These are phyloP conservation scores for Psylliodes chrysocephalus DNA, from an alignment of 2,888 invertebrate species.

Conservation along the genomic window DNA sequence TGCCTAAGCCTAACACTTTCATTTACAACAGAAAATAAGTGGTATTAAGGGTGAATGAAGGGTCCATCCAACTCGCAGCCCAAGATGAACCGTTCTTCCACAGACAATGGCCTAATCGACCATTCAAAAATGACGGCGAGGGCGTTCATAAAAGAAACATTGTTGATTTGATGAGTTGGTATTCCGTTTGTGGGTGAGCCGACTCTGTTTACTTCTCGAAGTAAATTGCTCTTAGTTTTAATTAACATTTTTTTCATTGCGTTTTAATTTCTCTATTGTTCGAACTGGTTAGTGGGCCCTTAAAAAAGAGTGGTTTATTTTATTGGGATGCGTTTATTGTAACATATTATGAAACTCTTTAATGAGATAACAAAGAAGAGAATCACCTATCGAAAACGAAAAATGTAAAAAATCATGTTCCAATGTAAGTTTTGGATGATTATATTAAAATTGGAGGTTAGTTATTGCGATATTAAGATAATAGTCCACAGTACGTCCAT, in stretches of 20 bases:
- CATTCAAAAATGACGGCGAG: conserved; percentile 39
- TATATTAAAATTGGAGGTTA: too few species aligned
- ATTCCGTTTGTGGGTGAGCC: conserved; percentile 39
- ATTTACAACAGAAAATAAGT: conserved; percentile 16
- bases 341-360: too few species aligned
- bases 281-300: neutral
- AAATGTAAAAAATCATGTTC: too few species aligned
- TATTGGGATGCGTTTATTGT: neutral
- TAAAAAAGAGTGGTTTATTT: neutral
- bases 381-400: too few species aligned
- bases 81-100: conserved; percentile 30
- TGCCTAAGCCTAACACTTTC: neutral
- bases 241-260: conserved; percentile 30
- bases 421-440: too few species aligned
- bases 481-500: too few species aligned
- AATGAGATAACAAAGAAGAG: too few species aligned
- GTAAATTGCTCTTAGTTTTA: conserved; percentile 32
- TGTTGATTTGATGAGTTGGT: conserved; percentile 46
- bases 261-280: conserved; percentile 27
- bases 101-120: conserved; percentile 51
- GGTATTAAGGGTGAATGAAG: conserved; percentile 33
- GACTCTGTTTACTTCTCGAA: conserved; percentile 28
- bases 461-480: too few species aligned
- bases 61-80: conserved; percentile 13
- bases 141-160: conserved; percentile 45